These are phyloP conservation scores for Stegastes partitus DNA, from an alignment of 2,113 vertebrate species.

Conservation along the genomic window DNA sequence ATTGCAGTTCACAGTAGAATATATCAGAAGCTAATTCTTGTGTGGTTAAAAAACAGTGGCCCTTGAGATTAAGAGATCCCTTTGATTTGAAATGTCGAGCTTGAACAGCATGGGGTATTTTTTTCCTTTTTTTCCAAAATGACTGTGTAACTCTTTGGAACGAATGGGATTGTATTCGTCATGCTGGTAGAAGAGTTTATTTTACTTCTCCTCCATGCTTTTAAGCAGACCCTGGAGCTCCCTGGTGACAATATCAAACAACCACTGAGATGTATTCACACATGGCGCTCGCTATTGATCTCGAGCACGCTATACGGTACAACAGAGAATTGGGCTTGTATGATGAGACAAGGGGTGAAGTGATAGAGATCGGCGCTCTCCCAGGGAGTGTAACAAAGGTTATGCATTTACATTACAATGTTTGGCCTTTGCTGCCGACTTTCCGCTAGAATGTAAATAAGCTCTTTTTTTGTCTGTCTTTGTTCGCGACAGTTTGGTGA, in stretches of 20 bases:
- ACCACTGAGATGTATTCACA: slow-evolving; percentile 65
- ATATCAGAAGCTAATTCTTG: slow-evolving; percentile 16
- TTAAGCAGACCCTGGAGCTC: slow-evolving; percentile 58
- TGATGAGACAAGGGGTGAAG: slow-evolving; percentile 47
- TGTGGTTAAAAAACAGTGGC: not conserved
- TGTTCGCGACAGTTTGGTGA: slow-evolving; percentile 14
- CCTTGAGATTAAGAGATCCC: slow-evolving; percentile 21
- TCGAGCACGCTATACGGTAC: slow-evolving; percentile 29
- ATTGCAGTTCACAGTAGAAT: slow-evolving; percentile 5
- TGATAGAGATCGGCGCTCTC: slow-evolving; percentile 61
- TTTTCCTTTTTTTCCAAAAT: slow-evolving; percentile 30
- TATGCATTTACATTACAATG: slow-evolving; percentile 64
- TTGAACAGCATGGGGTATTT: slow-evolving; percentile 23
- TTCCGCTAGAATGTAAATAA: slow-evolving; percentile 41
- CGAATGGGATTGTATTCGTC: slow-evolving; percentile 37
- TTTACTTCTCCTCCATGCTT: slow-evolving; percentile 47
- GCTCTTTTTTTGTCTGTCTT: slow-evolving; percentile 33
- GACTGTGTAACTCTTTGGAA: slow-evolving; percentile 30
- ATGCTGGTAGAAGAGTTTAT: slow-evolving; percentile 38
- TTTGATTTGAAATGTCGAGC: slow-evolving; percentile 30
- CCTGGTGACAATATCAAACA: slow-evolving; percentile 68
- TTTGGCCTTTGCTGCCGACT: slow-evolving; percentile 53
- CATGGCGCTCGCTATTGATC: slow-evolving; percentile 63
- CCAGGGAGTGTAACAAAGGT: slow-evolving; percentile 51
- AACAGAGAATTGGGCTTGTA: slow-evolving; percentile 26